Evolutionary conservation across 2,888 invertebrate genomes (phyloP).

Genomic region (Leucania comma): DNA sequence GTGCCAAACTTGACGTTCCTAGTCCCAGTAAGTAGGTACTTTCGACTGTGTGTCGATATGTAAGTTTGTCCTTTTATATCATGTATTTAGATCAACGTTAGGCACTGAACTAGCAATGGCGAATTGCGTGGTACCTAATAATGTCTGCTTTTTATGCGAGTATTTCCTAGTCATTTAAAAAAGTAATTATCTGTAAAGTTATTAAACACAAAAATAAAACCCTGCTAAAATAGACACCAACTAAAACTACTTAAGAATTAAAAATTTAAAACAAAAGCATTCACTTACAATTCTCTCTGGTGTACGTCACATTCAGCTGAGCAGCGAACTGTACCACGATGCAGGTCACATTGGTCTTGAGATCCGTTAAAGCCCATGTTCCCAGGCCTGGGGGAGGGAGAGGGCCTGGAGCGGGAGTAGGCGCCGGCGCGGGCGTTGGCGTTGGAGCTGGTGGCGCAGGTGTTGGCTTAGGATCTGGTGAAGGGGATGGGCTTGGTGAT

Average conservation of each 20-base stretch:
- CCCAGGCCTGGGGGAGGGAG: constrained; percentile 78
- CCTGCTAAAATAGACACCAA: not conserved
- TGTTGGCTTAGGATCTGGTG: constrained; percentile 74
- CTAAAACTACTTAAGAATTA: not conserved
- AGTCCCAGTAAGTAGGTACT: too few species aligned
- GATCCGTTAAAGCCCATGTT: constrained; percentile 75
- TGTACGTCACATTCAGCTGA: constrained; percentile 91
- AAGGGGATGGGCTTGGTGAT: too few species aligned
- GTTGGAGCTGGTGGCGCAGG: constrained; percentile 73
- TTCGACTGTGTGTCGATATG: too few species aligned
- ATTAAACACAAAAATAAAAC: not conserved
- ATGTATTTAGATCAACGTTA: not conserved
- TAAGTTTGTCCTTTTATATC: too few species aligned
- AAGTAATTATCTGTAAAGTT: not conserved
- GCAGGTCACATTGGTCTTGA: constrained; percentile 89
- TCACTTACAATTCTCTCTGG: constrained; percentile 78
- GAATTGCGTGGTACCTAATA: not conserved
- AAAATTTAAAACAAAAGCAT: constrained; percentile 2
- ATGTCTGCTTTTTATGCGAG: not conserved
- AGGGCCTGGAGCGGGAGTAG: constrained; percentile 72
- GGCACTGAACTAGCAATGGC: not conserved
- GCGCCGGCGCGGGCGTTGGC: constrained; percentile 71
- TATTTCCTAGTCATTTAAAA: not conserved
- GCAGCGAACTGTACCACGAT: constrained; percentile 92
- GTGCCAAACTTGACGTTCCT: too few species aligned